Conservation (phyloP, 2,888 invertebrate genomes). For the Acleris holmiana region DNA sequence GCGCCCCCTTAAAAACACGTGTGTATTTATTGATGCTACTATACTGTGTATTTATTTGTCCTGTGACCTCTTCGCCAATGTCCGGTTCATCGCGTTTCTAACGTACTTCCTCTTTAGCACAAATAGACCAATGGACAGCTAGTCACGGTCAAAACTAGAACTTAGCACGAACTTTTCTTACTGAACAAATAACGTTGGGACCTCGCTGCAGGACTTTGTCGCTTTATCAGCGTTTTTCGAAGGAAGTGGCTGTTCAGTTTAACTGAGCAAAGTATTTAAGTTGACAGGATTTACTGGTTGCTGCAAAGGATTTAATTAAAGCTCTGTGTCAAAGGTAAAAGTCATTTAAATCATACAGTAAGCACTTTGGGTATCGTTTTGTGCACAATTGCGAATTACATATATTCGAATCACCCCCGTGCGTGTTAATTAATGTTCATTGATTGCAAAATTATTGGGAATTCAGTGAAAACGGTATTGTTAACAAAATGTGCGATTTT, state of each 20-base stretch:
- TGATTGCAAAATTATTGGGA: no score
- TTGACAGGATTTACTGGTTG: neutral
- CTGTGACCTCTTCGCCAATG: constrained; percentile 21
- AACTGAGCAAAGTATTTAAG: constrained; percentile 4
- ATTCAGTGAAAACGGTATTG: no score
- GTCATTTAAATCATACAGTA: constrained; percentile 22
- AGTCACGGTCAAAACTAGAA: neutral
- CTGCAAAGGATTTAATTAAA: constrained; percentile 1
- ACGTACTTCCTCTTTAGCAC: constrained; percentile 17
- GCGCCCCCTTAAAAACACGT: no score
- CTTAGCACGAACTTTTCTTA: no score
- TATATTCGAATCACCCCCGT: no score
- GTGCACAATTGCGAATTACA: no score
- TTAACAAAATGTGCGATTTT: no score
- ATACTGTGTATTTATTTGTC: constrained; percentile 2
- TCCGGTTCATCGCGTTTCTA: constrained; percentile 27
- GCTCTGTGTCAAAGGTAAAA: constrained; percentile 5
- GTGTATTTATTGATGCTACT: neutral
- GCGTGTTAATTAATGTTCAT: no score
- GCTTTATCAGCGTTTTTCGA: neutral
- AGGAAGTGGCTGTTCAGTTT: constrained; percentile 7
- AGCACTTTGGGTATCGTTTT: no score
- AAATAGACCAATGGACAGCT: constrained; percentile 14
- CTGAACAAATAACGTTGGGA: no score
- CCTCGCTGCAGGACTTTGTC: constrained; percentile 8